Evolutionary conservation across 2,113 vertebrate species (phyloP).

Genomic region (Trematocara macrostoma): DNA sequence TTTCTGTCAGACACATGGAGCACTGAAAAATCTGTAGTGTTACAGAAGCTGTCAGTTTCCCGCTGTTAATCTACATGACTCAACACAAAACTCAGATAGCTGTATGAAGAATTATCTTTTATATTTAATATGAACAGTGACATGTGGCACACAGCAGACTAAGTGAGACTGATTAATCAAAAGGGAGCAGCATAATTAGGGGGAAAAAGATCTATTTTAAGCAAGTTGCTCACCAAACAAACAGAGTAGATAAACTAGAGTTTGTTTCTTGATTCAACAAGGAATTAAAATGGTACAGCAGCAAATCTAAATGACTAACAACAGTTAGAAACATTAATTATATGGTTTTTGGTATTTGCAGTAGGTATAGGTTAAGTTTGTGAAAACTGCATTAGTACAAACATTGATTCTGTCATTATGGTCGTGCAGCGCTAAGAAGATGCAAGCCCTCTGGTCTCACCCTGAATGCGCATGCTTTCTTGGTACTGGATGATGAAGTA

Average conservation of each 20-base stretch:
- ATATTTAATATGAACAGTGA: not conserved
- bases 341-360: not conserved
- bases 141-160: not conserved
- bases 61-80: not conserved
- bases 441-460: constrained; percentile 31
- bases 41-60: not conserved
- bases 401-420: not conserved
- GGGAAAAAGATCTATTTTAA: not conserved
- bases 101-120: not conserved
- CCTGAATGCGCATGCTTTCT: constrained; percentile 88
- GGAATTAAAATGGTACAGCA: not conserved
- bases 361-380: not conserved
- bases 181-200: not conserved
- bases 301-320: not conserved
- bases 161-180: not conserved
- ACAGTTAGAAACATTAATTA: not conserved
- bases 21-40: not conserved
- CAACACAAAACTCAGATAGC: not conserved
- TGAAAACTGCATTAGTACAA: not conserved
- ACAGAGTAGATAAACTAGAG: not conserved
- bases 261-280: not conserved
- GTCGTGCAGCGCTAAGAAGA: not conserved
- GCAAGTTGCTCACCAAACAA: not conserved
- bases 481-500: constrained; percentile 99
- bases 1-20: not conserved